Conservation (phyloP, 1,140 invertebrate genomes). For the Zaprionus ornatus region DNA sequence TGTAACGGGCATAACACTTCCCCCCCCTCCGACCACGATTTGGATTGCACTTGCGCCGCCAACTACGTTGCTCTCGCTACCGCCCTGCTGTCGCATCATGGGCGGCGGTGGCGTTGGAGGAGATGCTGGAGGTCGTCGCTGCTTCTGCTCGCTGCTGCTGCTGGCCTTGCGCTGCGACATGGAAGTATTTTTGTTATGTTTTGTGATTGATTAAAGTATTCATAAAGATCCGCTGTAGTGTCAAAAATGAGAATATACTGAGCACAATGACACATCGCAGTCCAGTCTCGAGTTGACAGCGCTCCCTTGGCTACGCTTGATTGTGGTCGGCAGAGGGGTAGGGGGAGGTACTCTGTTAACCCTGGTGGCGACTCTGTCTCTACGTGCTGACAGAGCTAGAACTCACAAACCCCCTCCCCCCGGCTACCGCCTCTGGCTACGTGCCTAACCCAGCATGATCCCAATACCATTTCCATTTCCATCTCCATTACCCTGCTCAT, state of each 20-base stretch:
- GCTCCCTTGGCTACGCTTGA: background rate
- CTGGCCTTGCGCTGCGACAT: conserved; percentile 24
- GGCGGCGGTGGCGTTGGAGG: background rate
- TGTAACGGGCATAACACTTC: background rate
- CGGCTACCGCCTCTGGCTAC: background rate
- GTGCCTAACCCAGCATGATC: background rate
- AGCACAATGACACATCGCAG: background rate
- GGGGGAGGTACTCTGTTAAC: background rate
- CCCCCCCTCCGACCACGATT: background rate
- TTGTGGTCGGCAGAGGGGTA: background rate
- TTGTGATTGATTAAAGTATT: background rate
- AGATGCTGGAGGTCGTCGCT: background rate
- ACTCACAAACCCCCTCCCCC: too few species aligned
- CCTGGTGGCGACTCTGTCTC: too few species aligned
- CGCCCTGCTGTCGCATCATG: background rate
- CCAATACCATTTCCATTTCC: background rate
- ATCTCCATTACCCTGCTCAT: background rate
- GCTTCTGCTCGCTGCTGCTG: background rate
- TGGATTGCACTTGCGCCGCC: background rate
- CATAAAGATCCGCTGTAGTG: background rate
- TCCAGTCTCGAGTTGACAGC: background rate
- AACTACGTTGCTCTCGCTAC: background rate
- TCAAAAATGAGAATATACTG: background rate
- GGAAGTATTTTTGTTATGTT: background rate
- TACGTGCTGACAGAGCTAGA: background rate